Evolutionary conservation across 2,888 invertebrate species (phyloP), one percentile per base, ranked within the genome.

Genomic region (Lochmaea capreae): DNA sequence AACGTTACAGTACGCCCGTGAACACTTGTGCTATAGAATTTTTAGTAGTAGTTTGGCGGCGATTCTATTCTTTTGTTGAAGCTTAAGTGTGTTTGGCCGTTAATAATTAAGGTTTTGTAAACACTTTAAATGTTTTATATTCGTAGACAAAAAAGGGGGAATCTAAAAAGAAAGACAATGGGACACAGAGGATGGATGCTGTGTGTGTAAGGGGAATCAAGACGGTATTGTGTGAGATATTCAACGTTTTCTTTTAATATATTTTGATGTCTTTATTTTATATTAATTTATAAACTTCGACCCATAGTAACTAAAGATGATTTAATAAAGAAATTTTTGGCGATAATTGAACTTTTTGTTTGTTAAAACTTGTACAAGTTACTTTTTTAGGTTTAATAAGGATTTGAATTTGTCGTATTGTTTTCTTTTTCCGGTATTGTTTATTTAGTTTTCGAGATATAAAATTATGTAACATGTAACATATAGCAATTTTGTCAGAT

Each of bases 81-180:
- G 43, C 72, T 79, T 80, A 82, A 84, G 84, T 84, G 84, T 83
- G 84, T 84, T 85, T 84, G 84, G 80, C 85, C 85, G 85, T 85
- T 85, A 85, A 84, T 85, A 85, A 85, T 85, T 83, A 82, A 83
- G 83, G 84, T 85, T 85, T 83, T 84, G 85, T 84, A 85, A 85
- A 85, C 85, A 82, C 80, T 78, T 77, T 76, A 78, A 76, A 83
- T 79, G 81, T 79, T 82, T 79, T 89, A 89, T 88, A 88, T 86
- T 85, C 83, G 85, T 58, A 58, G 65, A 85, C 84, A 70, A 73
- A 68, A 54, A 76, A 74, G 79, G 79, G 78, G 74, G 75, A 75
- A 57, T 65, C 49, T 26, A 14, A 39, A 22, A n/a, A 52, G 42
- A 42, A 52, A 77, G 77, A 79, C 78, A 77, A 79, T 73, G 76